These are phyloP conservation scores for Rhynchonycteris naso DNA, from an alignment of 2,797 vertebrate species.

Conservation along the genomic window DNA sequence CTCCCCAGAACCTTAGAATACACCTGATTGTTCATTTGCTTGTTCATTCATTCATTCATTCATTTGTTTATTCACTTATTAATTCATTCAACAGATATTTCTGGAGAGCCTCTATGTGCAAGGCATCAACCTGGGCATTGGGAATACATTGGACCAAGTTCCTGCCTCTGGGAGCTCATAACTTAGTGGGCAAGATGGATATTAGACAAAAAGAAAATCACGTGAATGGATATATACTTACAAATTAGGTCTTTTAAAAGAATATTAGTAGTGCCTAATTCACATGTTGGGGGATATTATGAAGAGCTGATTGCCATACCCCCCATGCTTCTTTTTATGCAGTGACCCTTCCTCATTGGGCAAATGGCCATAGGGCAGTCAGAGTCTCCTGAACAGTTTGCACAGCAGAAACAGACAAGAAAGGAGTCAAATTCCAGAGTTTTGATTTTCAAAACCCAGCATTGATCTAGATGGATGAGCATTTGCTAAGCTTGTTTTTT, in stretches of 20 bases:
- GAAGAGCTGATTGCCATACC: neutral
- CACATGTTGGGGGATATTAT: neutral
- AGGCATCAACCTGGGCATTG: neutral
- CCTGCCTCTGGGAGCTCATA: neutral
- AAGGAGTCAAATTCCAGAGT: neutral
- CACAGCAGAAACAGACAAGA: neutral
- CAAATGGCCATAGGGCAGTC: neutral
- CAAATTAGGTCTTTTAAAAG: neutral
- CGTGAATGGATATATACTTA: neutral
- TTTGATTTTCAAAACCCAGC: neutral
- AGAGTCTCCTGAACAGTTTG: neutral
- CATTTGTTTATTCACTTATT: neutral
- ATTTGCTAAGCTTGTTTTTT: constrained; percentile 5
- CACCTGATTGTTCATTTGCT: neutral
- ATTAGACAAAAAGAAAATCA: neutral
- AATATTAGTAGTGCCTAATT: neutral
- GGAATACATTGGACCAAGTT: neutral
- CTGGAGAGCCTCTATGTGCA: neutral
- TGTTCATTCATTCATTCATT: neutral
- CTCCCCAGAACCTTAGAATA: neutral
- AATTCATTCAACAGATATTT: neutral
- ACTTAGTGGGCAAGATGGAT: neutral
- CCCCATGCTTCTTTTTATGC: neutral
- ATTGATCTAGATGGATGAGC: neutral
- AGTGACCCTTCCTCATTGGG: neutral